Evolutionary conservation across 2,888 invertebrate species (phyloP), one percentile per base, ranked within the genome.

Genomic region (Cephus pulcher): DNA sequence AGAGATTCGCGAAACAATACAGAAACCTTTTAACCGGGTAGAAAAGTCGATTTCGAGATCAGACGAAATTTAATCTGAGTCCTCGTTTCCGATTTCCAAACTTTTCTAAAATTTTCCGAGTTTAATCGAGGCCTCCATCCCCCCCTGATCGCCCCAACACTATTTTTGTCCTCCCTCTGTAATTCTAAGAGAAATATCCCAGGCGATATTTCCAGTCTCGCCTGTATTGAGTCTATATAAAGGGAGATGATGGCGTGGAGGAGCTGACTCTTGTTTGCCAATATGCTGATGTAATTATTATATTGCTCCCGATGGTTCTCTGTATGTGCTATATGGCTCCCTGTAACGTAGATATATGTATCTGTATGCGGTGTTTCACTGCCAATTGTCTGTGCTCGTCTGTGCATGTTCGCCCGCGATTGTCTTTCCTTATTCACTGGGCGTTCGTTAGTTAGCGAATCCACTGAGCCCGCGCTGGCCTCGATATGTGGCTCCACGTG

Each of bases 241-340:
- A 33, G 35, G 35, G n/a, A 34, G 33, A 34, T 34, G 33, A 74
- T 32, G 35, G 33, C 74, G 74, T 23, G 34, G 35, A 74, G 35
- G 74, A 74, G 90, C 90, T 90, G 88, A 90, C 88, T 89, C 86
- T 84, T 91, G 90, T 91, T 91, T 91, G 90, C 89, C 88, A 88
- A 91, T 91, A 91, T 91, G 91, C 91, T 91, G 91, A 91, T 91
- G 91, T 91, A 91, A 91, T 91, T 91, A 91, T 91, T 91, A 90
- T 91, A 91, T 91, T 91, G 91, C 85, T 81, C 86, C 85, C 74
- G 77, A 78, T 79, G 34, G 75, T 33, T 71, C 75, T 4, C 23
- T 12, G 30, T 56, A 11, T 37, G 23, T 37, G 69, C 71, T 76
- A 69, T 56, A 12, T 32, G 56, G 15, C 37, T 12, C 12, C 37